Conservation (phyloP, 2,113 vertebrate genomes). For the Pterocles orientalis region DNA sequence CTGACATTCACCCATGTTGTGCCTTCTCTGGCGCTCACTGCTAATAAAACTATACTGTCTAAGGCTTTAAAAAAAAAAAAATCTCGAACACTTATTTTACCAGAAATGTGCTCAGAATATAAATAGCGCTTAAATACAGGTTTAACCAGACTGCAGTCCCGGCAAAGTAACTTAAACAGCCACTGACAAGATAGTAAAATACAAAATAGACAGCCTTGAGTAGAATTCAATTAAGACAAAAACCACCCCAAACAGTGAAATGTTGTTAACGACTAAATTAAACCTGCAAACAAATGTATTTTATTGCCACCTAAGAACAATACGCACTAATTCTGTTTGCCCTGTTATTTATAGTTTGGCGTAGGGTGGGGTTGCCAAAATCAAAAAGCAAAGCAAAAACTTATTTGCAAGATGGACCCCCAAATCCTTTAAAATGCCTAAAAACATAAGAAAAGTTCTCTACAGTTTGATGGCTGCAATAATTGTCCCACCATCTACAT, state of each 20-base stretch:
- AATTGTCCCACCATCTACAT: slow-evolving; percentile 58
- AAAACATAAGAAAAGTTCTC: slow-evolving; percentile 69
- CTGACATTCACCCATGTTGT: slow-evolving; percentile 61
- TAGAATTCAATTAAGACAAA: slow-evolving; percentile 74
- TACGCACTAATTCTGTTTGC: slow-evolving; percentile 39
- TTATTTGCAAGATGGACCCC: slow-evolving; percentile 68
- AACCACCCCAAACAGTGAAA: slow-evolving; percentile 40
- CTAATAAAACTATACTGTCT: slow-evolving; percentile 57
- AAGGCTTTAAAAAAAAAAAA: slow-evolving; percentile 45
- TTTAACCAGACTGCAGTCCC: slow-evolving; percentile 73
- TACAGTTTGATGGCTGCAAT: slow-evolving; percentile 48
- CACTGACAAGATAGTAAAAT: slow-evolving; percentile 65
- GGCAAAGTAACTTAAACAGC: slow-evolving; percentile 75
- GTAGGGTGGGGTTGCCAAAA: slow-evolving; percentile 68
- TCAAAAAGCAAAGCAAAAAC: slow-evolving; percentile 60
- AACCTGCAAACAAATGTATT: slow-evolving; percentile 65
- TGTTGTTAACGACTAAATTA: slow-evolving; percentile 65
- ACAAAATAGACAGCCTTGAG: slow-evolving; percentile 63
- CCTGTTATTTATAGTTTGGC: slow-evolving; percentile 64
- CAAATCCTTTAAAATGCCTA: slow-evolving; percentile 64
- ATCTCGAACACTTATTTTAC: slow-evolving; percentile 54
- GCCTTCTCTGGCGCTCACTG: slow-evolving; percentile 50
- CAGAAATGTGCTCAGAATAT: slow-evolving; percentile 56
- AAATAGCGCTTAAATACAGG: slow-evolving; percentile 61
- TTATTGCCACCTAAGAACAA: slow-evolving; percentile 53